phyloP scores from a whole-genome alignment of 2,797 vertebrate species.

The Yasuhikotakia modesta region DNA sequence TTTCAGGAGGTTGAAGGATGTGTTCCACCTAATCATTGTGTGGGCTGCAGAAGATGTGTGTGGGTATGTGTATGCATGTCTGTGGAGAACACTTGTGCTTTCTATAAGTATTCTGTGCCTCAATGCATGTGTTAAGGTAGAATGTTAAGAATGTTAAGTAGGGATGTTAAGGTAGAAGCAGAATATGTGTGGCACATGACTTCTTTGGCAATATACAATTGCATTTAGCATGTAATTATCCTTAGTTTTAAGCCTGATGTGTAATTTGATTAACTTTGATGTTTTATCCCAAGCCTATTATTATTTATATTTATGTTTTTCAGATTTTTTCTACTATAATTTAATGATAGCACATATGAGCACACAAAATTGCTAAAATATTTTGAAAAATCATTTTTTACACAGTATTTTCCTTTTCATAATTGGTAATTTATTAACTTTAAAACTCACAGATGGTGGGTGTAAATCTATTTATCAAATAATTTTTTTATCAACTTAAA shows the following conservation, averaged over 20 bases:
- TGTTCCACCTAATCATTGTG: neutral
- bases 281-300: too few relatives aligned
- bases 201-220: neutral
- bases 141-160: too few relatives aligned
- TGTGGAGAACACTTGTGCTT: conserved; percentile 9
- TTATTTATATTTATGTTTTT: too few relatives aligned
- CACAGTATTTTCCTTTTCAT: too few relatives aligned
- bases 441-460: too few relatives aligned
- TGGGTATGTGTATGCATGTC: conserved; percentile 11
- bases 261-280: too few relatives aligned
- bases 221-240: neutral
- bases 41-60: conserved; percentile 18
- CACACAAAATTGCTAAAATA: neutral
- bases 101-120: neutral
- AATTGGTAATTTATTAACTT: too few relatives aligned
- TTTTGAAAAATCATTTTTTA: too few relatives aligned
- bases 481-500: neutral
- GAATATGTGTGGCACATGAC: neutral
- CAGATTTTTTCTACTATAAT: neutral
- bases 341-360: neutral
- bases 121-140: conserved; percentile 1
- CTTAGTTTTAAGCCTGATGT: too few relatives aligned
- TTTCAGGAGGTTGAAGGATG: conserved; percentile 32
- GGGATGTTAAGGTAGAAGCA: neutral
- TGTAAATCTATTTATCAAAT: neutral